A percentile compares a stretch with the other conserved stretches of the same genome.
Conservation (phyloP, 2,797 vertebrate genomes). For the Simalia tracyae region DNA sequence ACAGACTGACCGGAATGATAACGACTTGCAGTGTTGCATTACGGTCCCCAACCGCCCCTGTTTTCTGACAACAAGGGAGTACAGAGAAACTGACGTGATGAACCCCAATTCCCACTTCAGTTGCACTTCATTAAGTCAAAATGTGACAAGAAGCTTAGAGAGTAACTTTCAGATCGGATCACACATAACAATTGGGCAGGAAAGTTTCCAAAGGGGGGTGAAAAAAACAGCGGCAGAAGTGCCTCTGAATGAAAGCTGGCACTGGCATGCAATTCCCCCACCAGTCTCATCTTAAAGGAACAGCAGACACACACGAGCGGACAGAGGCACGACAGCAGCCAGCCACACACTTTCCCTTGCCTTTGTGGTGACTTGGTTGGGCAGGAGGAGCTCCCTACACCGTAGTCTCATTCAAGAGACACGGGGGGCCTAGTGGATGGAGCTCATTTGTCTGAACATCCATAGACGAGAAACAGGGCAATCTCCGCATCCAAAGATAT, state of each 20-base stretch:
- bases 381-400: too few species aligned
- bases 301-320: constrained; percentile 3
- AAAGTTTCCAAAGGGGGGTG: constrained; percentile 86
- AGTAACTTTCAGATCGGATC: constrained; percentile 99
- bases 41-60: constrained; percentile 98
- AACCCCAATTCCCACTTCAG: constrained; percentile 99
- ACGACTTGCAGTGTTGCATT: constrained; percentile 96
- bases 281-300: constrained; percentile 66
- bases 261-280: constrained; percentile 28
- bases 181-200: constrained; percentile 96
- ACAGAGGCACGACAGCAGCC: neutral
- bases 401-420: too few species aligned
- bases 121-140: constrained; percentile 99
- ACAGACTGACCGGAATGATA: constrained; percentile 99
- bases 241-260: constrained; percentile 54
- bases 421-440: too few species aligned
- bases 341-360: fast-evolving
- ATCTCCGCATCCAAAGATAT: too few species aligned
- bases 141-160: constrained; percentile 99
- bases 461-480: neutral
- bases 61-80: constrained; percentile 99
- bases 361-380: fast-evolving
- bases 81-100: constrained; percentile 97
- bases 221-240: constrained; percentile 38
- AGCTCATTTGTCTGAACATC: too few species aligned